phyloP scores from a whole-genome alignment of 2,113 vertebrate genomes.

The Sturnus vulgaris region DNA sequence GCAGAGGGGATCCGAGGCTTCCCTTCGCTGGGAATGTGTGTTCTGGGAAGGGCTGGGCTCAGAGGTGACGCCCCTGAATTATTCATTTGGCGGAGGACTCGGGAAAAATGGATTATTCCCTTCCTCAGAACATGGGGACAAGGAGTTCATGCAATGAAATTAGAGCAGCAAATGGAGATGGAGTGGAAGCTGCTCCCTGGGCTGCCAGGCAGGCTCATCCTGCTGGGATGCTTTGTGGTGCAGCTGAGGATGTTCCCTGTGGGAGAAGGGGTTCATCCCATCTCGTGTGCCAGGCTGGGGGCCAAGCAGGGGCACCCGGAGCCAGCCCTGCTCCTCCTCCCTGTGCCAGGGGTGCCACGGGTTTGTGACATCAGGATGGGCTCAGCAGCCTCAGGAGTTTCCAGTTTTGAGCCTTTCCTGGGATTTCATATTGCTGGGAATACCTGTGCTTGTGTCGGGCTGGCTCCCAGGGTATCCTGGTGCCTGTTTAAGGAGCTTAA shows the following conservation, averaged over 20 bases:
- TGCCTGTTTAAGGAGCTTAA: background rate
- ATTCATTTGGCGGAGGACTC: background rate
- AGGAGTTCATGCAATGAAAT: background rate
- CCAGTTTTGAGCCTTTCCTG: background rate
- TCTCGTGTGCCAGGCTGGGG: background rate
- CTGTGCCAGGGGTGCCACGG: accelerated
- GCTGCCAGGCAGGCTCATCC: background rate
- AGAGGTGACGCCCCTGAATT: background rate
- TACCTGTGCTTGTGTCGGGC: accelerated
- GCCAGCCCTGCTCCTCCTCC: background rate
- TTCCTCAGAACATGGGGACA: background rate
- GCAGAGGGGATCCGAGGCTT: background rate
- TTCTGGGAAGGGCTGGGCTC: background rate
- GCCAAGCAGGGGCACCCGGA: background rate
- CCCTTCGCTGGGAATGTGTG: background rate
- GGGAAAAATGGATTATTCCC: background rate
- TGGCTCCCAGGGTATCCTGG: background rate
- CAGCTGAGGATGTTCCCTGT: background rate
- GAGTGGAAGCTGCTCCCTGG: background rate
- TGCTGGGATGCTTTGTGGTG: background rate
- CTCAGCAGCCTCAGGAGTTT: background rate
- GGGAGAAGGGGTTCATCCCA: background rate
- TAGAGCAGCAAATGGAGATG: background rate
- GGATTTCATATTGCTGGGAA: background rate
- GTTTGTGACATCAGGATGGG: accelerated